Evolutionary conservation across 2,888 invertebrate species (phyloP).

Genomic region (Megalurothrips usitatus): DNA sequence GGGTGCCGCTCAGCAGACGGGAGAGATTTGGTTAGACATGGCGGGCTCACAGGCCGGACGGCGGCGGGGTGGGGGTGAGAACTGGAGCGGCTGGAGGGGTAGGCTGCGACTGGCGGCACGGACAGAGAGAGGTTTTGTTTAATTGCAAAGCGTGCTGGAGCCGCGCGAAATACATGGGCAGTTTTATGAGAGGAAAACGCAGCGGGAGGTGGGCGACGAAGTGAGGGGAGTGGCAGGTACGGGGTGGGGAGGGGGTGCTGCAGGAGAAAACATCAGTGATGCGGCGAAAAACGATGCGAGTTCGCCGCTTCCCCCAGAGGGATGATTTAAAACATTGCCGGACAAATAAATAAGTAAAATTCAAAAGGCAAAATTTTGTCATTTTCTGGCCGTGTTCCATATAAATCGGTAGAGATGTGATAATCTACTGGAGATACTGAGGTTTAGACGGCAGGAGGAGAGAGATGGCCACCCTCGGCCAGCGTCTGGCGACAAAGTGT

Average conservation of each 20-base stretch:
- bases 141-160: slow-evolving; percentile 10
- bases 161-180: slow-evolving; percentile 4
- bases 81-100: background rate
- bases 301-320: no score
- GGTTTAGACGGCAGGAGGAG: no score
- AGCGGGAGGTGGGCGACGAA: background rate
- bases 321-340: no score
- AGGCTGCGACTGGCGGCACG: background rate
- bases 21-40: background rate
- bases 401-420: no score
- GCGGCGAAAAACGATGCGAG: background rate
- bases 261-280: background rate
- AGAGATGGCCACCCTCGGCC: no score
- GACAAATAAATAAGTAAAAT: no score
- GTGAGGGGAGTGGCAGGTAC: background rate
- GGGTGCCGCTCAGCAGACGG: no score
- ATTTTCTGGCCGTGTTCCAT: no score
- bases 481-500: background rate
- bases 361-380: no score
- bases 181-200: background rate
- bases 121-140: background rate
- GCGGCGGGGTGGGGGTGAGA: background rate
- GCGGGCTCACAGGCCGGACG: background rate
- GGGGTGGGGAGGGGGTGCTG: background rate
- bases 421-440: no score